phyloP scores from a whole-genome alignment of 2,797 vertebrate genomes.

The Chromobotia macracanthus region DNA sequence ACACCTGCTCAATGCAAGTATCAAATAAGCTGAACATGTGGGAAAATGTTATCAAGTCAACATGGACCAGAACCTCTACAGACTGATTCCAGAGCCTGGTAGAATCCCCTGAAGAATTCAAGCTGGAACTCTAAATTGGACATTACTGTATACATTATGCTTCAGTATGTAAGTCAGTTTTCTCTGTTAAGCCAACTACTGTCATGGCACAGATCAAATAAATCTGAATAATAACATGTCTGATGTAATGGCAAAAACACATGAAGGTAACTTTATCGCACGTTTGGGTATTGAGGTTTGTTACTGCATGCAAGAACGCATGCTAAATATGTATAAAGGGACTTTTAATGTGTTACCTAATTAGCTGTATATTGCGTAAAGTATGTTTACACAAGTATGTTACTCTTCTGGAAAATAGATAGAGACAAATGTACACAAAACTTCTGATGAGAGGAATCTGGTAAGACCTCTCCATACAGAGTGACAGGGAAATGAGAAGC shows the following conservation, averaged over 20 bases:
- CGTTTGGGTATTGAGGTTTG: not conserved
- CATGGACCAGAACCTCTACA: no score
- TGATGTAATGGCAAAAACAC: not conserved
- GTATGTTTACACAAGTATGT: constrained; percentile 22
- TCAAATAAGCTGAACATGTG: not conserved
- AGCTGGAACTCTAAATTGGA: no score
- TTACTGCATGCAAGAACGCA: no score
- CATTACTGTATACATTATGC: no score
- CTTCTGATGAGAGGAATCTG: not conserved
- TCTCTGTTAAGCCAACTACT: no score
- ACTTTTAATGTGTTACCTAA: not conserved
- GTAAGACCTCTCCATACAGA: constrained; percentile 4
- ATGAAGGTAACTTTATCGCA: not conserved
- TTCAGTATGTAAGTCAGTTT: no score
- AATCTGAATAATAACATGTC: not conserved
- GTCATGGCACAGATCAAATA: no score
- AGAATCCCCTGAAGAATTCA: no score
- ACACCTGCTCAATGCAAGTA: not conserved
- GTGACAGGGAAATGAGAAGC: constrained; percentile 45
- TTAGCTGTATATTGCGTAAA: no score
- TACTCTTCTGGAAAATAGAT: constrained; percentile 26
- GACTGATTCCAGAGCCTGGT: no score
- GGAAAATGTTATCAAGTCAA: not conserved
- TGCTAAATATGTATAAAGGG: not conserved
- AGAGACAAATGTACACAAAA: constrained; percentile 25